These are phyloP conservation scores for Neoarius graeffei DNA, from an alignment of 2,113 vertebrate species.

Conservation along the genomic window DNA sequence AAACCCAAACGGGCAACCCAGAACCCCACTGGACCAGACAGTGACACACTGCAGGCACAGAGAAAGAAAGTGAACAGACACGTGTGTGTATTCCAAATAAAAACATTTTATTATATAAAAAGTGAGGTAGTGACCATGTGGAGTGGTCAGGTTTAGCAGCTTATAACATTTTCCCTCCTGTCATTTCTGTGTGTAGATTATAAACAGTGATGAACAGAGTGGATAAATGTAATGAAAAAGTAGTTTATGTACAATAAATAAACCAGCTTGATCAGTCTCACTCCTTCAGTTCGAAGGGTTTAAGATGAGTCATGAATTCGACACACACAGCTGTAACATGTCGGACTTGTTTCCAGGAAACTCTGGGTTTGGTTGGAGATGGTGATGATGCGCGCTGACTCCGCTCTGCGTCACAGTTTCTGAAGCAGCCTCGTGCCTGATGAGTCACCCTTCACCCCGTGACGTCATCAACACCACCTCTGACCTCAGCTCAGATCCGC, in stretches of 20 bases:
- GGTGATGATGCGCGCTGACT: neutral
- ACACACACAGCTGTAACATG: neutral
- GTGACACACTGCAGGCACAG: neutral
- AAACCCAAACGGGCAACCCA: neutral
- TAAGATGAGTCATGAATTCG: too few species aligned
- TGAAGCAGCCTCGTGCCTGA: conserved; percentile 1
- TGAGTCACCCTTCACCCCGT: conserved; percentile 15
- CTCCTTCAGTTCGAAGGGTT: neutral
- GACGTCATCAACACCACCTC: conserved; percentile 3
- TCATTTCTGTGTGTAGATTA: neutral
- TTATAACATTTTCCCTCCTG: neutral
- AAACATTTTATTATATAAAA: conserved; percentile 20
- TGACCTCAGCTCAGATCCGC: neutral
- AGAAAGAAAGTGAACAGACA: neutral
- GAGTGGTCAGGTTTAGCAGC: conserved; percentile 8
- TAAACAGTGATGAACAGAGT: neutral
- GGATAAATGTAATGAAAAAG: neutral
- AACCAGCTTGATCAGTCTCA: neutral
- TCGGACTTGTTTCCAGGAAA: neutral
- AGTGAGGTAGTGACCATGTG: conserved; percentile 48
- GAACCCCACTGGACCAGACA: neutral
- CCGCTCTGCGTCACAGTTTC: conserved; percentile 22
- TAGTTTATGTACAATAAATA: conserved; percentile 7
- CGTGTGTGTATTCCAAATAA: neutral
- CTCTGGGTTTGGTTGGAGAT: neutral